Evolutionary conservation across 2,797 vertebrate genomes (phyloP).

Genomic region (Babyrousa celebensis): DNA sequence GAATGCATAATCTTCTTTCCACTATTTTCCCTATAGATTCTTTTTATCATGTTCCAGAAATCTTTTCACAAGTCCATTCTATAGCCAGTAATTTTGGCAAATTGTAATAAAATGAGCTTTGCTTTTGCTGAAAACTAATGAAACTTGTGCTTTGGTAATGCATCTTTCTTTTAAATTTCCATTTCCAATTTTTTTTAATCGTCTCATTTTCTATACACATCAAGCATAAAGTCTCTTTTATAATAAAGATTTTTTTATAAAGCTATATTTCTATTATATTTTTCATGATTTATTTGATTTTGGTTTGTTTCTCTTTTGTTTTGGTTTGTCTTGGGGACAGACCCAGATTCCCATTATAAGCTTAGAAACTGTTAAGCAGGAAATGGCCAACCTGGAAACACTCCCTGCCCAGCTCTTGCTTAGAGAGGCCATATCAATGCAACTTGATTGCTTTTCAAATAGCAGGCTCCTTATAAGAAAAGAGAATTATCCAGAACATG

Average conservation of each 20-base stretch:
- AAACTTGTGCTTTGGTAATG: conserved; percentile 45
- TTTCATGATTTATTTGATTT: conserved; percentile 72
- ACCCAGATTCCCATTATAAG: conserved; percentile 56
- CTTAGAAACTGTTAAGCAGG: conserved; percentile 64
- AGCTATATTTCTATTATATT: conserved; percentile 55
- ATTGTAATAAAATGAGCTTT: conserved; percentile 49
- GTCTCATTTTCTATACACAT: conserved; percentile 37
- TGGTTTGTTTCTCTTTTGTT: conserved; percentile 60
- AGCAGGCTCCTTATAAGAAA: not conserved
- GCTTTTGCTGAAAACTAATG: conserved; percentile 48
- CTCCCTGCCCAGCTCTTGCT: conserved; percentile 35
- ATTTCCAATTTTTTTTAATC: not conserved
- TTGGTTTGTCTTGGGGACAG: conserved; percentile 60
- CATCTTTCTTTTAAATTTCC: conserved; percentile 47
- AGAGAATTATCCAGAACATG: conserved; percentile 15
- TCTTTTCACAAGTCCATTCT: conserved; percentile 57
- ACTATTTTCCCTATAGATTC: not conserved
- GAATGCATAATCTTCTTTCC: not conserved
- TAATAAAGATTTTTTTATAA: conserved; percentile 58
- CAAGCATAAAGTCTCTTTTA: conserved; percentile 63
- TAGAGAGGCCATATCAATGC: conserved; percentile 17
- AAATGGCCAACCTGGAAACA: conserved; percentile 43
- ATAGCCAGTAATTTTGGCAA: conserved; percentile 63
- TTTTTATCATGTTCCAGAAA: conserved; percentile 65
- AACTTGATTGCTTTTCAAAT: conserved; percentile 62